Percentiles rank a stretch among this genome's conserved stretches.
These are phyloP conservation scores for Nezara viridula DNA, from an alignment of 2,888 invertebrate genomes.

Conservation along the genomic window DNA sequence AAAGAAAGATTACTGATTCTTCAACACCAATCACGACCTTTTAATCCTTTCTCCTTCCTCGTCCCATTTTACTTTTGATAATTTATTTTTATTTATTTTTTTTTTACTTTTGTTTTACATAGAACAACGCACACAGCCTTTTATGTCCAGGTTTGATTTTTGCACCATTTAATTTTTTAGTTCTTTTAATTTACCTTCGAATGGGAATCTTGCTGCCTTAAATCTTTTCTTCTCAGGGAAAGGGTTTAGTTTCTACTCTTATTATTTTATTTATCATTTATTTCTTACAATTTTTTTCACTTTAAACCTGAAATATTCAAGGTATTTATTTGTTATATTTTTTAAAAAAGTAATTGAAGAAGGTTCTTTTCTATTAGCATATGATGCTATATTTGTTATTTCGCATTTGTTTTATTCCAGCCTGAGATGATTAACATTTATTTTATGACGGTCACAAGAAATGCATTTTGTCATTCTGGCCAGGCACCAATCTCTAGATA, in stretches of 20 bases:
- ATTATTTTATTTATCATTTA: not conserved
- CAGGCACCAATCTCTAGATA: no score
- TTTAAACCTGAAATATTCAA: not conserved
- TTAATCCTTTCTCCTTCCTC: constrained; percentile 7
- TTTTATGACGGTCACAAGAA: no score
- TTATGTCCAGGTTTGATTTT: constrained; percentile 55
- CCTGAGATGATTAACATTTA: no score
- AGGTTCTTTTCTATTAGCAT: no score
- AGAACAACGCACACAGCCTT: constrained; percentile 53
- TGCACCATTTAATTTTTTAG: constrained; percentile 55
- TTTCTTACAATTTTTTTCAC: not conserved
- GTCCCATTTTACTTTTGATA: not conserved
- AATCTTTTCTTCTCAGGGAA: not conserved
- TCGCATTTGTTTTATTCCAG: no score
- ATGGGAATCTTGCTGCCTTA: not conserved
- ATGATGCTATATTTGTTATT: no score
- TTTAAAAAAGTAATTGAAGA: no score
- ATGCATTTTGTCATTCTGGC: no score
- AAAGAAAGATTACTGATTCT: not conserved
- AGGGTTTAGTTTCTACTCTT: not conserved
- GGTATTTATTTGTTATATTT: not conserved
- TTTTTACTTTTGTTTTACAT: constrained; percentile 33
- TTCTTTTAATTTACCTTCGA: constrained; percentile 22
- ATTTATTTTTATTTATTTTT: constrained; percentile 9
- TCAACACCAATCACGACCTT: not conserved